These are phyloP conservation scores for Drosophila obscura DNA, from an alignment of 1,140 invertebrate genomes.

Conservation along the genomic window DNA sequence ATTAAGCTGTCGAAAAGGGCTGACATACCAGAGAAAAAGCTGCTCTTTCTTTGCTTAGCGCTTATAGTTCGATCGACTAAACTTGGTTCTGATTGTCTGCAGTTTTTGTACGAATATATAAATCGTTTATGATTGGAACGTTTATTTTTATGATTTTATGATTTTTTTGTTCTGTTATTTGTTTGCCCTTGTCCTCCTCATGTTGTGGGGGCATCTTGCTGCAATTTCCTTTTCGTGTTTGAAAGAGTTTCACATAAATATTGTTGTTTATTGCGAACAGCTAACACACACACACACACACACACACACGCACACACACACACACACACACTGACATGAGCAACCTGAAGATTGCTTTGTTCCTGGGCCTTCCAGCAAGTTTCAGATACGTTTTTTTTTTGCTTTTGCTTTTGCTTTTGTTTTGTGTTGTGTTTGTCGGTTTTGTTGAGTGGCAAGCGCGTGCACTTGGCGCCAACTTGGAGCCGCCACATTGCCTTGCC, in stretches of 20 bases:
- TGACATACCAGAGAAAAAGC: no score
- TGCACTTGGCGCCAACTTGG: constrained; percentile 68
- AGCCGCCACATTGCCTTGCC: constrained; percentile 45
- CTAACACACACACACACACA: constrained; percentile 29
- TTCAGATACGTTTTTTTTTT: constrained; percentile 17
- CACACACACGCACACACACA: neutral
- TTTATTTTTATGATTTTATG: constrained; percentile 31
- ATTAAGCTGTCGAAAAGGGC: no score
- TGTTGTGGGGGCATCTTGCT: constrained; percentile 11
- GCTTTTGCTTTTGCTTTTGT: neutral
- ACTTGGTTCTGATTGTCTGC: constrained; percentile 29
- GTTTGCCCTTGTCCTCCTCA: constrained; percentile 22
- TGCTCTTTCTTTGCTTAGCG: no score
- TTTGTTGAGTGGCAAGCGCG: constrained; percentile 55
- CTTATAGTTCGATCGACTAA: neutral
- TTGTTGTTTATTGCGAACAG: constrained; percentile 43
- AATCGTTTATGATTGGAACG: constrained; percentile 41
- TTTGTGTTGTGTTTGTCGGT: constrained; percentile 20
- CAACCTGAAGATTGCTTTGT: constrained; percentile 32
- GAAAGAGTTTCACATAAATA: constrained; percentile 53
- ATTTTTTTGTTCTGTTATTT: neutral
- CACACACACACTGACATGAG: neutral
- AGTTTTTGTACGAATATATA: neutral
- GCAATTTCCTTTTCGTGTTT: constrained; percentile 46
- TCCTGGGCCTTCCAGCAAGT: constrained; percentile 32